Base-by-base conservation (phyloP, 2,888 invertebrate species). In the Aleiodes testaceus region DNA sequence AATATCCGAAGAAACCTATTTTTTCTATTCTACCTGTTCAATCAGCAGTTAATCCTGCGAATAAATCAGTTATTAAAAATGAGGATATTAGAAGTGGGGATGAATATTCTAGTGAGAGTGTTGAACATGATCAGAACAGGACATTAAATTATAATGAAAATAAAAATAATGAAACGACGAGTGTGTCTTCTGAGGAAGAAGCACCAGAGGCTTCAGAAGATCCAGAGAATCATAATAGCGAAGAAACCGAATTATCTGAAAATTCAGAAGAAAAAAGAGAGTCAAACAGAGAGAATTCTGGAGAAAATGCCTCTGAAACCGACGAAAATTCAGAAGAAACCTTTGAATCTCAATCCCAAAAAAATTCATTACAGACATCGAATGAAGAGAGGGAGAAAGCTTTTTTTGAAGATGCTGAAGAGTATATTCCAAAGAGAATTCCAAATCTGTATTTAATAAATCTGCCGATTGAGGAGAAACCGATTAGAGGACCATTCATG, bases 11-110 rank as follows among this genome's bases (percentile, higher is more conserved):
- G 18, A 63, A 42, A 42, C 72, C 67, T 14, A 11, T 67, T 16
- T n/a, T 72, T n/a, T 53, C 67, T 1, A 18, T 72, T 6, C 47
- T 63, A 2, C 4, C 22, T 2, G 44, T 47, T n/a, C n/a, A 11
- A 45, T 47, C 22, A 3, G 16, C 59, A 1, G 16, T 55, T 2
- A 7, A 55, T 14, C n/a, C 3, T 22, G 36, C 16, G 6, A 14
- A 3, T 71, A 75, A n/a, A 12, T 66, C 22, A 68, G 52, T 9
- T 66, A 69, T 14, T 61, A 82, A 80, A 47, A 84, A 72, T 12
- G 79, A 79, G 30, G 76, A 73, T 1, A 74, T 83, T 1, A 75
- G 83, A 67, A 81, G 77, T 6, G 77, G 79, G 3, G 80, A 79
- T 5, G 74, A 82, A 2, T 78, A 82, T 12, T 53, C 72, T 0